These are phyloP conservation scores for Eurystomus gularis DNA, from an alignment of 2,113 vertebrate genomes.

Conservation along the genomic window DNA sequence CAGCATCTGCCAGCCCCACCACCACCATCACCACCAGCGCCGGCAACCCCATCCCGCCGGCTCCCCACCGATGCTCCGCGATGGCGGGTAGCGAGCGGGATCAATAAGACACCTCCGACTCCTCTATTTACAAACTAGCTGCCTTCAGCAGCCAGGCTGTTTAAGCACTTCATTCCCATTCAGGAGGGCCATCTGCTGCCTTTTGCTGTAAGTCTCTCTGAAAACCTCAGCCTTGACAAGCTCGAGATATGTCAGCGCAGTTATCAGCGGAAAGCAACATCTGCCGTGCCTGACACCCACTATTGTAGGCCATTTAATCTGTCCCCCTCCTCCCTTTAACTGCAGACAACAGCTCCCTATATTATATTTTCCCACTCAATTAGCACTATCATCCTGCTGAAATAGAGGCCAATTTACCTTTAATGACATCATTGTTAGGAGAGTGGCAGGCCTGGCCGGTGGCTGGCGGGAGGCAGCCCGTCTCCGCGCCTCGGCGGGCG, in stretches of 20 bases:
- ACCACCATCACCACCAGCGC: neutral
- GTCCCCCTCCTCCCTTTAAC: slow-evolving; percentile 93
- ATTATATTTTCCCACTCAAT: slow-evolving; percentile 99
- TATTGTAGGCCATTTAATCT: slow-evolving; percentile 97
- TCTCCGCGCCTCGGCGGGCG: slow-evolving; percentile 73
- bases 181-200: slow-evolving; percentile 90
- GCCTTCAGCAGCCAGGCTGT: slow-evolving; percentile 82
- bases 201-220: slow-evolving; percentile 84
- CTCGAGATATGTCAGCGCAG: slow-evolving; percentile 93
- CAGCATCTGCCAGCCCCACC: slow-evolving; percentile 14
- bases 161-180: slow-evolving; percentile 87
- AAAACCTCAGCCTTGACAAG: slow-evolving; percentile 92
- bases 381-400: slow-evolving; percentile 99
- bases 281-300: slow-evolving; percentile 96
- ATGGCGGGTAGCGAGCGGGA: slow-evolving; percentile 69
- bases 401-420: slow-evolving; percentile 99
- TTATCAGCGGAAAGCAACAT: slow-evolving; percentile 97
- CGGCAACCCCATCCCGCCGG: slow-evolving; percentile 30
- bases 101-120: slow-evolving; percentile 80
- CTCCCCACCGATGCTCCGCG: slow-evolving; percentile 69
- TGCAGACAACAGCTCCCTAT: slow-evolving; percentile 94
- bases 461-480: slow-evolving; percentile 84
- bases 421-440: slow-evolving; percentile 99
- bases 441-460: slow-evolving; percentile 87
- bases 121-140: slow-evolving; percentile 85